These are phyloP conservation scores for Tetrao urogallus DNA, from an alignment of 2,113 vertebrate genomes.

Conservation along the genomic window DNA sequence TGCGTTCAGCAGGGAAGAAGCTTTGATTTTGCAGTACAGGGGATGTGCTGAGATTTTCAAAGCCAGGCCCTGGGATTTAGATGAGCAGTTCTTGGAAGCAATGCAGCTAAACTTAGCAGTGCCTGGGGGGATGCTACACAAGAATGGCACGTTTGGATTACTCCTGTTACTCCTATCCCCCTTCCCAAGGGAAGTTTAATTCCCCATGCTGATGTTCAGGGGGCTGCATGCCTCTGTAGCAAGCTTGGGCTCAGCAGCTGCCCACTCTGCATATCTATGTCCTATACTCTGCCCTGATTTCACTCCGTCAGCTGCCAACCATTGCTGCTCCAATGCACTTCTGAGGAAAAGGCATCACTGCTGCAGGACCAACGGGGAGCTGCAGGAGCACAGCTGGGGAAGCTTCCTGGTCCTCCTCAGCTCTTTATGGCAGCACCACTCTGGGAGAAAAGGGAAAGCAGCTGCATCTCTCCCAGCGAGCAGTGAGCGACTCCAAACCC, in stretches of 20 bases:
- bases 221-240: neutral
- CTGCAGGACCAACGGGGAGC: neutral
- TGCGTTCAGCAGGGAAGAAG: conserved; percentile 70
- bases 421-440: neutral
- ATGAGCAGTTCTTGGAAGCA: conserved; percentile 50
- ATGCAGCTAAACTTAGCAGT: conserved; percentile 57
- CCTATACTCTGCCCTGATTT: neutral
- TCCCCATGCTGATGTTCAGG: neutral
- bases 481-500: neutral
- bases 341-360: neutral
- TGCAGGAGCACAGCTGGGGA: neutral
- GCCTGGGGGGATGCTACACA: neutral
- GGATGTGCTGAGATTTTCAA: conserved; percentile 73
- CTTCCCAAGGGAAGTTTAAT: neutral
- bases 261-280: neutral
- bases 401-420: neutral
- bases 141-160: conserved; percentile 22
- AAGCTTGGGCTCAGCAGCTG: neutral
- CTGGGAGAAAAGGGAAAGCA: neutral
- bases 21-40: conserved; percentile 74
- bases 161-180: neutral
- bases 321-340: neutral
- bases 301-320: neutral
- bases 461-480: neutral
- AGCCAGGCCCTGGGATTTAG: conserved; percentile 63